A percentile compares a stretch with the other conserved stretches of the same genome.
phyloP scores from a whole-genome alignment of 2,797 vertebrate species.

The Helostoma temminkii region DNA sequence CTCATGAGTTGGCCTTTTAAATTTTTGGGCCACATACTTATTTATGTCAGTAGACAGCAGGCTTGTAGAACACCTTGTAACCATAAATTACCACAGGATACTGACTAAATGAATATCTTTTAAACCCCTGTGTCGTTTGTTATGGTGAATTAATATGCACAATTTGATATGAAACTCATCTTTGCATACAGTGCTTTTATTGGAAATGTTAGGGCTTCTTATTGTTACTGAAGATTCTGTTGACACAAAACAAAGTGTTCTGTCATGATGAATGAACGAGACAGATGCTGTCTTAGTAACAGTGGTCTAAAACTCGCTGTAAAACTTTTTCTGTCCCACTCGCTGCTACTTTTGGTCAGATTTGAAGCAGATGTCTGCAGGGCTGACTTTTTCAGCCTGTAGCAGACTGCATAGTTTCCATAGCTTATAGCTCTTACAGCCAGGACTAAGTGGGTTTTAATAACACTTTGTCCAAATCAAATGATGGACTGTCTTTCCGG shows the following conservation, averaged over 20 bases:
- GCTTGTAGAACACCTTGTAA: background rate
- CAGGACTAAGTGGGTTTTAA: constrained; percentile 80
- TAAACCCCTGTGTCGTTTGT: background rate
- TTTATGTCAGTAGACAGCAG: constrained; percentile 35
- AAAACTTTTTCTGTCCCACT: background rate
- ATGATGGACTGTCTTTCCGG: constrained; percentile 71
- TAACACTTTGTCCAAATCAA: constrained; percentile 78
- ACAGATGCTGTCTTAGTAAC: constrained; percentile 32
- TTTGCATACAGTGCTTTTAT: constrained; percentile 27
- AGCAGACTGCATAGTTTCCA: constrained; percentile 73
- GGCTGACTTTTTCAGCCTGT: constrained; percentile 48
- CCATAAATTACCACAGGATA: background rate
- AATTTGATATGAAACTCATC: constrained; percentile 22
- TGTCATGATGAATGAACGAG: constrained; percentile 25
- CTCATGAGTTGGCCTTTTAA: constrained; percentile 26
- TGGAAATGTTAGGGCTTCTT: constrained; percentile 29
- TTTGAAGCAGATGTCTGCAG: constrained; percentile 77
- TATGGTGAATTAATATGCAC: background rate
- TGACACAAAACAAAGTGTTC: constrained; percentile 36
- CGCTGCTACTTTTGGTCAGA: constrained; percentile 59
- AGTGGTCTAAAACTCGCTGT: background rate
- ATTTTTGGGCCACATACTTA: background rate
- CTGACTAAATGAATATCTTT: constrained; percentile 5
- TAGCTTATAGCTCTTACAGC: constrained; percentile 58
- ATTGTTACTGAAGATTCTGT: constrained; percentile 21